Percentiles rank a stretch among this genome's conserved stretches.
Conservation (phyloP, 2,888 invertebrate genomes). For the Gnatocerus cornutus region DNA sequence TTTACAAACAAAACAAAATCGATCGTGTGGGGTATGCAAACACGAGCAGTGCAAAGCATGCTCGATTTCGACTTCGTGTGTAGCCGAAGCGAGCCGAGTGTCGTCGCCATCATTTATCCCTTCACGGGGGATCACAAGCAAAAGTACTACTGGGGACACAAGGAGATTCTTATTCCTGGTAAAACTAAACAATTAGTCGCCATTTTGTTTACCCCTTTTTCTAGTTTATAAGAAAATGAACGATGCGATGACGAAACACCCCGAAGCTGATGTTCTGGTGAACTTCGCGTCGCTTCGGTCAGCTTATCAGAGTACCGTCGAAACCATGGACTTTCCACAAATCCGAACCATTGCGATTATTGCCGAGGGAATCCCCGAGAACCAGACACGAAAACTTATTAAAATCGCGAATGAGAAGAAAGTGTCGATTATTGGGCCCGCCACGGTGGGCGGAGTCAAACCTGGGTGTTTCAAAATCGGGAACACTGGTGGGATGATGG, state of each 20-base stretch:
- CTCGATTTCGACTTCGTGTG: conserved; percentile 97
- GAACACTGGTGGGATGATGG: conserved; percentile 99
- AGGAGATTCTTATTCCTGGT: conserved; percentile 90
- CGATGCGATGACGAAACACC: conserved; percentile 95
- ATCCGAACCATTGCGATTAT: conserved; percentile 98
- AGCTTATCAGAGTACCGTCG: conserved; percentile 96
- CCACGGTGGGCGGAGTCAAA: conserved; percentile 97
- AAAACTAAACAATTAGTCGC: background rate
- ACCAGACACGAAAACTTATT: conserved; percentile 95
- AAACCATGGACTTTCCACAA: conserved; percentile 95
- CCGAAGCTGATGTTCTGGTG: conserved; percentile 95
- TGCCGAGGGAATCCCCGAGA: conserved; percentile 99
- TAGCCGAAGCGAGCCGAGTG: conserved; percentile 89
- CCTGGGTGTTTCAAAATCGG: conserved; percentile 99
- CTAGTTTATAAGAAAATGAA: conserved; percentile 95
- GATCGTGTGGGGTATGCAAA: conserved; percentile 99
- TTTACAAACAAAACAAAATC: conserved; percentile 91
- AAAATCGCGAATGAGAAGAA: conserved; percentile 86
- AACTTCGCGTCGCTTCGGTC: conserved; percentile 98
- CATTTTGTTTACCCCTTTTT: too few relatives aligned
- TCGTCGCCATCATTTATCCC: conserved; percentile 98
- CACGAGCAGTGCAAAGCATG: conserved; percentile 97
- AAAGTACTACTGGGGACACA: conserved; percentile 99
- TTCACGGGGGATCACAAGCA: conserved; percentile 99
- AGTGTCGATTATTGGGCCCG: conserved; percentile 76